phyloP scores from a whole-genome alignment of 2,888 invertebrate genomes.

The Allolobophora icterica region DNA sequence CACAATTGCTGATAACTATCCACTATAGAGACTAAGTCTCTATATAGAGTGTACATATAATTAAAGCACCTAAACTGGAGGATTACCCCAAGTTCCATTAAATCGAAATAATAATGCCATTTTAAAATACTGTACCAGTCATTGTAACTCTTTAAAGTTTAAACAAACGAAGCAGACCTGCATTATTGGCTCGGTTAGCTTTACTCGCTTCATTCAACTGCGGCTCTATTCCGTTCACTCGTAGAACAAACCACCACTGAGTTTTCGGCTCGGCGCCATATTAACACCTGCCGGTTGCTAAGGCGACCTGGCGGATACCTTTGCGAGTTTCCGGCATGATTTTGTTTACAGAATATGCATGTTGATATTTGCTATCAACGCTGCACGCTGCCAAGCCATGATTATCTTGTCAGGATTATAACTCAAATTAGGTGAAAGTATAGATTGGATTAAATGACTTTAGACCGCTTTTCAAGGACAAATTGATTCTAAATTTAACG shows the following conservation, averaged over 20 bases:
- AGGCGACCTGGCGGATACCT: not conserved
- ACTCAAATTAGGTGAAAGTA: not conserved
- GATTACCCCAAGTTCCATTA: too few species aligned
- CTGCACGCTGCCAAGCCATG: not conserved
- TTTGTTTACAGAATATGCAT: not conserved
- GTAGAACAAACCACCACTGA: not conserved
- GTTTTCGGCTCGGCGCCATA: too few species aligned
- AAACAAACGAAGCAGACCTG: too few species aligned
- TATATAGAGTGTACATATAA: too few species aligned
- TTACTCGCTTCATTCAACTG: not conserved
- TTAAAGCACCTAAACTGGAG: too few species aligned
- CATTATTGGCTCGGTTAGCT: too few species aligned
- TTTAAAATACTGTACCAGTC: too few species aligned
- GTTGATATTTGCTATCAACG: not conserved
- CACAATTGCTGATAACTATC: too few species aligned
- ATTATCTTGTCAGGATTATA: not conserved
- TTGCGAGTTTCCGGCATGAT: not conserved
- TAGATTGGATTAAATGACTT: not conserved
- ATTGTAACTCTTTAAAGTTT: too few species aligned
- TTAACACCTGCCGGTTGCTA: not conserved
- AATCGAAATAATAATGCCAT: too few species aligned
- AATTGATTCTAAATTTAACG: not conserved
- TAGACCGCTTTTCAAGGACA: not conserved
- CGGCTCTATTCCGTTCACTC: not conserved
- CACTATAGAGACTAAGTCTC: too few species aligned